Conservation (phyloP, 2,113 vertebrate species). For the Ammospiza caudacuta region DNA sequence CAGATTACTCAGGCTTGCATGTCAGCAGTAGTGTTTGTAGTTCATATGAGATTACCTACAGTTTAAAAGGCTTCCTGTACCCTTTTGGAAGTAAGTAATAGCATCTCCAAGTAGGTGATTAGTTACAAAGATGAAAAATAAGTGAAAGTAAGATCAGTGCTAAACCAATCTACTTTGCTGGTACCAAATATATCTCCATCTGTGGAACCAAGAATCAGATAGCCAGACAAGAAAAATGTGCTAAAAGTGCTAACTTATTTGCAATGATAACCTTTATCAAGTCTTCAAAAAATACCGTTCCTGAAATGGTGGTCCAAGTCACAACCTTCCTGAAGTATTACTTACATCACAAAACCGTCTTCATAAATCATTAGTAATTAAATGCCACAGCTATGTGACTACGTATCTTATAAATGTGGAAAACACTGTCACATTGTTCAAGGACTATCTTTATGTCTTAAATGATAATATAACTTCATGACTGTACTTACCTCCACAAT, state of each 20-base stretch:
- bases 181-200: background rate
- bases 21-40: background rate
- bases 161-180: background rate
- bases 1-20: background rate
- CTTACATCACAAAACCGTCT: background rate
- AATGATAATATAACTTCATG: background rate
- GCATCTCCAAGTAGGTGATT: background rate
- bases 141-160: background rate
- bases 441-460: background rate
- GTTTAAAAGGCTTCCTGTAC: background rate
- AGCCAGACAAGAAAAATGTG: background rate
- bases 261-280: background rate
- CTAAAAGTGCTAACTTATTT: background rate
- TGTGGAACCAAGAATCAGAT: background rate
- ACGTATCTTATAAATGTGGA: background rate
- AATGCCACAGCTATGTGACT: background rate
- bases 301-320: background rate
- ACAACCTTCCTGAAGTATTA: background rate
- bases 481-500: background rate
- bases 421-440: background rate
- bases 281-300: background rate
- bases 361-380: background rate
- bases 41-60: background rate
- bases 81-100: background rate
- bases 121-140: background rate